These are phyloP conservation scores for Procapra przewalskii DNA, from an alignment of 2,113 vertebrate genomes.

Conservation along the genomic window DNA sequence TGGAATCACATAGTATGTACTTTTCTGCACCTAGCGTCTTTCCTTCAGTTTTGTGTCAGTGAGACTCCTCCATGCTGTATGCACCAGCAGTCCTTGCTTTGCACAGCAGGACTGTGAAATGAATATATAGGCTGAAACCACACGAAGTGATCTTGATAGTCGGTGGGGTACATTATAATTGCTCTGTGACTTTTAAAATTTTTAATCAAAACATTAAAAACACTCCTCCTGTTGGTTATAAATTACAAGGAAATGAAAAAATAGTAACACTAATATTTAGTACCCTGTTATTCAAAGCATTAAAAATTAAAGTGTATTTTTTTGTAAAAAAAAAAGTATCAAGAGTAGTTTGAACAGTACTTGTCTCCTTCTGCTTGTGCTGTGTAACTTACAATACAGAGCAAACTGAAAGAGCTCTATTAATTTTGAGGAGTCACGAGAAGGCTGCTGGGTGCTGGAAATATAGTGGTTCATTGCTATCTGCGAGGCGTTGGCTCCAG, in stretches of 20 bases:
- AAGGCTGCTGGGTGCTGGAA: neutral
- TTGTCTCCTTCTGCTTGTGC: neutral
- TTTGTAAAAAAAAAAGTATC: neutral
- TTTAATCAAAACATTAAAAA: neutral
- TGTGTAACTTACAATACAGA: neutral
- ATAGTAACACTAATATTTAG: neutral
- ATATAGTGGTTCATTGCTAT: neutral
- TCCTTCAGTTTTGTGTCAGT: neutral
- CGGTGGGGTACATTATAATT: neutral
- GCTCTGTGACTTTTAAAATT: neutral
- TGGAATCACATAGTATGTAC: neutral
- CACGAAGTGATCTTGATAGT: neutral
- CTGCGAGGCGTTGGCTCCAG: neutral
- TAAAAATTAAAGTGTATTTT: neutral
- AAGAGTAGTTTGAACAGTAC: neutral
- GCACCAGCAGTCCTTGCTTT: neutral
- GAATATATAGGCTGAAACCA: neutral
- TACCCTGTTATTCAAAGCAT: neutral
- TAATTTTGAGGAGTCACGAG: neutral
- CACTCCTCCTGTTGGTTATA: neutral
- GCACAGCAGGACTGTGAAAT: fast-evolving
- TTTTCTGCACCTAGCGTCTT: neutral
- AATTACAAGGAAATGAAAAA: neutral
- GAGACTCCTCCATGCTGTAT: neutral
- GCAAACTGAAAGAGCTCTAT: neutral